These are phyloP conservation scores for Seira ritae DNA, from an alignment of 2,888 invertebrate species.

Conservation along the genomic window DNA sequence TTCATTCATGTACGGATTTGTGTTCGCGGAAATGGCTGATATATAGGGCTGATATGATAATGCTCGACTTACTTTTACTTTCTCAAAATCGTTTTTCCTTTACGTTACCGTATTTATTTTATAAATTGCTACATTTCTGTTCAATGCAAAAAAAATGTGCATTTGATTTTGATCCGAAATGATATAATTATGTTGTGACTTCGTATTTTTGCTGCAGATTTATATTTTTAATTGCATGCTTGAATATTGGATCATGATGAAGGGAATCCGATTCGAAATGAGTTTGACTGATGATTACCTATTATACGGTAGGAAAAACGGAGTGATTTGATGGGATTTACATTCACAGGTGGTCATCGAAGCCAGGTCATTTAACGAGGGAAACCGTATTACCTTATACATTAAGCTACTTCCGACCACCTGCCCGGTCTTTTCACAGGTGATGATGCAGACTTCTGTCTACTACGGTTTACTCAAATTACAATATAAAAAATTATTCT, in stretches of 20 bases:
- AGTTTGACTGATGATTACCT: too few species aligned
- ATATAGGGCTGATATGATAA: conserved; percentile 8
- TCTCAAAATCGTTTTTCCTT: too few species aligned
- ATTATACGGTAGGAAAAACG: conserved; percentile 8
- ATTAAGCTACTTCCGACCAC: conserved; percentile 62
- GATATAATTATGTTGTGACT: too few species aligned
- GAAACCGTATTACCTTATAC: conserved; percentile 56
- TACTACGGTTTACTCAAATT: conserved; percentile 59
- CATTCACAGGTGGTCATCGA: conserved; percentile 71
- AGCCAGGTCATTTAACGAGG: conserved; percentile 71
- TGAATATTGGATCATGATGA: too few species aligned
- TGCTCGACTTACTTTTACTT: conserved; percentile 9
- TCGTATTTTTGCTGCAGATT: too few species aligned
- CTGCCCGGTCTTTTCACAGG: conserved; percentile 70
- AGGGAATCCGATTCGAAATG: too few species aligned
- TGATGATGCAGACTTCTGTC: conserved; percentile 66
- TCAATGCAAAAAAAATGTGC: too few species aligned
- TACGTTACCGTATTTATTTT: too few species aligned
- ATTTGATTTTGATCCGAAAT: too few species aligned
- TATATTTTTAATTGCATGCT: too few species aligned
- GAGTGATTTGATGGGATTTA: conserved; percentile 64
- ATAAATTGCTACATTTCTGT: too few species aligned
- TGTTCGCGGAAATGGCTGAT: conserved; percentile 25
- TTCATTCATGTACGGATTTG: conserved; percentile 4
- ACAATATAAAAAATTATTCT: background rate